Evolutionary conservation across 2,797 vertebrate genomes (phyloP).

Genomic region (Aselliscus stoliczkanus): DNA sequence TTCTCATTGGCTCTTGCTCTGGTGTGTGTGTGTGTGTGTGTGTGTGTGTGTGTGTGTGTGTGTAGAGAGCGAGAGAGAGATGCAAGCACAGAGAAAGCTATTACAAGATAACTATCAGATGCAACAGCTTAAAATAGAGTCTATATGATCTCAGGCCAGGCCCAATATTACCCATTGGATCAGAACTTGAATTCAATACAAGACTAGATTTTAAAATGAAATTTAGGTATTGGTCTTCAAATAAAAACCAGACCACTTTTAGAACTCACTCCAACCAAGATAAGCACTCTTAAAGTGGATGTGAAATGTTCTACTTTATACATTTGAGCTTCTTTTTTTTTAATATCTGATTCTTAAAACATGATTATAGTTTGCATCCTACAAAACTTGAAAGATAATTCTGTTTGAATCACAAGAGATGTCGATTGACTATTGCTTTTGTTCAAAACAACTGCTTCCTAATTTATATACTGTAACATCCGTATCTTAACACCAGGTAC

Average conservation of each 20-base stretch:
- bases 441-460: conserved; percentile 22
- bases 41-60: too few relatives aligned
- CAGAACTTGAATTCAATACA: not conserved
- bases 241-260: not conserved
- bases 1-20: not conserved
- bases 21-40: too few relatives aligned
- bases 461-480: not conserved
- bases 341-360: not conserved
- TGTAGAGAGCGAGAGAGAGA: not conserved
- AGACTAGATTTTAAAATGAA: conserved; percentile 10
- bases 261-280: not conserved
- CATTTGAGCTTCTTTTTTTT: not conserved
- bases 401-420: conserved; percentile 5
- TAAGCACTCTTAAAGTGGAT: not conserved
- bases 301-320: not conserved
- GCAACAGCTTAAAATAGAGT: not conserved
- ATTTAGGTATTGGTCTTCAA: not conserved
- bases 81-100: not conserved
- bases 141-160: not conserved
- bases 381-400: conserved; percentile 18
- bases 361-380: not conserved
- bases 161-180: not conserved
- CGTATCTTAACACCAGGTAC: not conserved
- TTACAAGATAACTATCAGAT: not conserved
- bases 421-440: not conserved